A percentile compares a stretch with the other conserved stretches of the same genome.
Conservation (phyloP, 2,797 vertebrate genomes). For the Coracias cyanogaster region DNA sequence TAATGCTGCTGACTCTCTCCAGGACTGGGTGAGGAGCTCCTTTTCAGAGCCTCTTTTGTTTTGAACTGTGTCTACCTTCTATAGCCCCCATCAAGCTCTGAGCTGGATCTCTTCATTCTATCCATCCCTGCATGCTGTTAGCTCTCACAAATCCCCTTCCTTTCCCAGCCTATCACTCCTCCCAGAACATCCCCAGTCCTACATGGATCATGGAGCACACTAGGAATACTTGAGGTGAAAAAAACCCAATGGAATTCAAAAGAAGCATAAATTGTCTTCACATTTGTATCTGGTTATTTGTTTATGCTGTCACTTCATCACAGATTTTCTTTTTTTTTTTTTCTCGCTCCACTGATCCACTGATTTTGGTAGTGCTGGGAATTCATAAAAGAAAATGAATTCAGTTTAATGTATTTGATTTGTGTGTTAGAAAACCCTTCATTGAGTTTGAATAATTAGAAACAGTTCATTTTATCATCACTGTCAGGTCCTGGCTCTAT, state of each 20-base stretch:
- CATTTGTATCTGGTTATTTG: background rate
- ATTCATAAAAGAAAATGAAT: background rate
- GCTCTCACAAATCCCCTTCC: background rate
- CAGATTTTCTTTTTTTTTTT: background rate
- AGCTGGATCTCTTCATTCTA: background rate
- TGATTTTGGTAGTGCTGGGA: background rate
- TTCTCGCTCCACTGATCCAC: fast-evolving
- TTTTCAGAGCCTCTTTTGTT: background rate
- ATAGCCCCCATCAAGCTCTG: background rate
- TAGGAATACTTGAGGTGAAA: background rate
- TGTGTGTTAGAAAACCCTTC: constrained; percentile 1
- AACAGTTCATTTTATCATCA: background rate
- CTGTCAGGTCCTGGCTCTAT: background rate
- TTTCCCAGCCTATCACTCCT: background rate
- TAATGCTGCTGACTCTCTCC: background rate
- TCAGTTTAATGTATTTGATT: background rate
- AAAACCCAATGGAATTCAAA: background rate
- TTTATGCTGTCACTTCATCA: background rate
- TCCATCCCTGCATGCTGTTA: background rate
- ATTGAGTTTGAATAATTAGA: constrained; percentile 1
- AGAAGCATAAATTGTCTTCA: background rate
- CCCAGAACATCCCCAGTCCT: background rate
- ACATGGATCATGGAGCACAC: background rate
- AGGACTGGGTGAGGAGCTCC: background rate
- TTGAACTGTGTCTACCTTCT: background rate